Base-by-base conservation (phyloP, 2,113 vertebrate genomes). In the Tetrao urogallus region DNA sequence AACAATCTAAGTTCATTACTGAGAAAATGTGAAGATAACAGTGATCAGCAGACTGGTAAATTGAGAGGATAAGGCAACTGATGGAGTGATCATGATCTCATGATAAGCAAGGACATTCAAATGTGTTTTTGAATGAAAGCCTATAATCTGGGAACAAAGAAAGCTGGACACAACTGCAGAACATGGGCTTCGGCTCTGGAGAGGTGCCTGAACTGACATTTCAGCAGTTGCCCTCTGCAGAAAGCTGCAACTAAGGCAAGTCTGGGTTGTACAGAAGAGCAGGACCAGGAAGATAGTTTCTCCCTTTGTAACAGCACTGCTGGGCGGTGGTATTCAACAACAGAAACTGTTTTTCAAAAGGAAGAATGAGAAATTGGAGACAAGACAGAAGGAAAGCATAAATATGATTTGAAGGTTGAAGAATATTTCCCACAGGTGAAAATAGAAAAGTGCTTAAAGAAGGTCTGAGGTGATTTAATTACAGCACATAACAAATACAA, bases 21-120 rank as follows among this genome's bases (percentile, higher is more conserved):
- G 34, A 65, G 76, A 75, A 93, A 92, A 78, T 27, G 24, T 47
- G 70, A 50, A 93, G 57, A 75, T 86, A 90, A 78, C 9, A 78
- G 61, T 19, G 64, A 79, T 84, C 57, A 75, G 38, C 32, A 82
- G 80, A 82, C 86, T 77, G 74, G 78, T 83, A 92, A 90, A 88
- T 15, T 20, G 43, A 84, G 32, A 36, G 74, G 40, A 80, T 40
- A 36, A 71, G 20, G 24, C 82, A 92, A 74, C 69, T 79, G 57
- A 70, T 34, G 57, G n/a, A 74, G 25, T 20, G 47, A 65, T 61
- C 5, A 7, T 0, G 2, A 27, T 32, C 82, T 32, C 30, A 18
- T 58, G 66, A 56, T 81, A 90, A 81, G 52, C 47, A 78, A 75
- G 43, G 25, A 10, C 61, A 21, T 69, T 86, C 57, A 75, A 50